A percentile compares a stretch with the other conserved stretches of the same genome.
Evolutionary conservation across 2,113 vertebrate genomes (phyloP).

Genomic region (Tupaia tana): DNA sequence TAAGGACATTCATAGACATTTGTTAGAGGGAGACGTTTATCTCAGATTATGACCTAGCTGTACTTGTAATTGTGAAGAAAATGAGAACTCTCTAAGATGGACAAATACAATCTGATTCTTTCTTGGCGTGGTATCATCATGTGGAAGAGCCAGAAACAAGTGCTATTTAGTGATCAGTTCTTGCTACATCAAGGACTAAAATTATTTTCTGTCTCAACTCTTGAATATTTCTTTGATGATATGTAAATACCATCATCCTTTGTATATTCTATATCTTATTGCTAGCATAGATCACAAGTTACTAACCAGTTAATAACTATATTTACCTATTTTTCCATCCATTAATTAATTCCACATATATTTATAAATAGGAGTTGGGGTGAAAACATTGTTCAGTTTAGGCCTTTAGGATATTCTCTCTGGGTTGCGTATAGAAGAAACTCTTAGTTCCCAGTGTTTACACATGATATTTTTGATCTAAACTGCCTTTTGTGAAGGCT

Average conservation of each 20-base stretch:
- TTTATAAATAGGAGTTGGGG: background rate
- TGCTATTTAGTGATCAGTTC: background rate
- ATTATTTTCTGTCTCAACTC: background rate
- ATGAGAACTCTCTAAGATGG: background rate
- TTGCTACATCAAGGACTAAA: background rate
- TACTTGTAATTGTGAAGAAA: slow-evolving; percentile 35
- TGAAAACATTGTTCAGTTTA: background rate
- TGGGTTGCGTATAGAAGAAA: background rate
- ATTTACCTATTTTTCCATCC: background rate
- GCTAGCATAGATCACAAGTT: background rate
- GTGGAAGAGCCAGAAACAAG: background rate
- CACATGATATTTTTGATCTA: background rate
- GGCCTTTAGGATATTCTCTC: background rate
- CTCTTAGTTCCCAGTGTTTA: background rate
- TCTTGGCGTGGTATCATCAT: background rate
- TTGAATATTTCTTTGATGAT: background rate
- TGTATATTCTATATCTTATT: background rate
- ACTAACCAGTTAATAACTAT: background rate
- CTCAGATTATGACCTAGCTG: background rate
- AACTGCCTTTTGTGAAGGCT: too few relatives aligned
- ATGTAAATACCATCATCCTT: background rate
- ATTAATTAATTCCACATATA: background rate
- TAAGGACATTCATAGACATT: background rate
- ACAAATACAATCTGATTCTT: background rate
- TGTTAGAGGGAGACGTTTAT: background rate